A percentile compares a stretch with the other conserved stretches of the same genome.
Evolutionary conservation across 2,888 invertebrate genomes (phyloP).

Genomic region (Drosophila atripex): DNA sequence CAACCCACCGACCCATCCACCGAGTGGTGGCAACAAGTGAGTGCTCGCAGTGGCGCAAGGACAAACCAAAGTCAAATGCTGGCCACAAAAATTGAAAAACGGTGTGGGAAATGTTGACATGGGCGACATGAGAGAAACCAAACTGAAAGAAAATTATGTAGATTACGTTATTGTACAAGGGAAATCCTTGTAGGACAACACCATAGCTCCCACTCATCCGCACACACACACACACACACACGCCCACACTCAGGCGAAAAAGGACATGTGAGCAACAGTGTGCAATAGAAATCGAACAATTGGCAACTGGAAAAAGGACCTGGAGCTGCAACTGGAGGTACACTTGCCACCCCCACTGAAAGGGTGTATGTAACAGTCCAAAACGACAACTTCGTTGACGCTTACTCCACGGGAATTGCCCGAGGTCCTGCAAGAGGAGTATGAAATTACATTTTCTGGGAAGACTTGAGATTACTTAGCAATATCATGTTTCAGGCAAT

Average conservation of each 20-base stretch:
- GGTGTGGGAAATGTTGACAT: conserved; percentile 74
- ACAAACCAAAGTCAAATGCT: conserved; percentile 53
- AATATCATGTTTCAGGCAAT: not conserved
- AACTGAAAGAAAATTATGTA: conserved; percentile 76
- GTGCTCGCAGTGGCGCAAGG: conserved; percentile 36
- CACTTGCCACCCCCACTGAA: conserved; percentile 8
- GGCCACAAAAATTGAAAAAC: conserved; percentile 59
- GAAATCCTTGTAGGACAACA: conserved; percentile 65
- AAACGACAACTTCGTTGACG: conserved; percentile 78
- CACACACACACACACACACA: conserved; percentile 9
- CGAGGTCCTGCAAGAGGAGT: conserved; percentile 23
- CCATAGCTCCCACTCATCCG: conserved; percentile 14
- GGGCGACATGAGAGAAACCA: conserved; percentile 74
- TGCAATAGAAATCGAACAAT: conserved; percentile 76
- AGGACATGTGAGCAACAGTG: conserved; percentile 71
- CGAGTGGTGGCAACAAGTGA: conserved; percentile 63
- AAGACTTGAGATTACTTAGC: conserved; percentile 12
- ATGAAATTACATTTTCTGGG: conserved; percentile 1
- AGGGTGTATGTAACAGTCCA: conserved; percentile 68
- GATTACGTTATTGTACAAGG: conserved; percentile 78
- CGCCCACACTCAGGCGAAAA: conserved; percentile 3
- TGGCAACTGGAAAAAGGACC: conserved; percentile 62
- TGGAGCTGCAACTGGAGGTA: conserved; percentile 8
- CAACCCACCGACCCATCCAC: conserved; percentile 1
- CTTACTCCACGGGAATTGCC: conserved; percentile 64